Percentiles rank a stretch among this genome's conserved stretches.
Evolutionary conservation across 2,797 vertebrate species (phyloP).

Genomic region (Galago senegalensis): DNA sequence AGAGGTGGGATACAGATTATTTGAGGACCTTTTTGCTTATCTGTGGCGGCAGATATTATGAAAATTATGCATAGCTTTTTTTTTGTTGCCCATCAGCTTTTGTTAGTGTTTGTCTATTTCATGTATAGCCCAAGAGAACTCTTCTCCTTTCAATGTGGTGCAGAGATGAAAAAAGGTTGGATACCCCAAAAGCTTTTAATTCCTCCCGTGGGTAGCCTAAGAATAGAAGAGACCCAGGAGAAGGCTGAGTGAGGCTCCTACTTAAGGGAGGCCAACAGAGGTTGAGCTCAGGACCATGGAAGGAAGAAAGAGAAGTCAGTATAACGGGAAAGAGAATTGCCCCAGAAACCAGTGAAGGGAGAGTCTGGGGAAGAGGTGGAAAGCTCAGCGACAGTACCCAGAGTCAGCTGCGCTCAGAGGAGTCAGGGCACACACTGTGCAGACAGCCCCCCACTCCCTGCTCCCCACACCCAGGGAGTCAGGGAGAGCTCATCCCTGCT

Average conservation of each 20-base stretch:
- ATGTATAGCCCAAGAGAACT: too few species aligned
- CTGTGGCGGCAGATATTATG: too few species aligned
- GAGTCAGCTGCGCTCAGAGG: neutral
- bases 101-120: too few species aligned
- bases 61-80: too few species aligned
- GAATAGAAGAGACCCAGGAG: neutral
- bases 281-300: fast-evolving
- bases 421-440: neutral
- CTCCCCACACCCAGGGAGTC: neutral
- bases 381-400: fast-evolving
- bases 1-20: too few species aligned
- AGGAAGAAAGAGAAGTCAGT: neutral
- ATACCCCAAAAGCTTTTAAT: neutral
- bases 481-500: too few species aligned
- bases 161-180: too few species aligned
- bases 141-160: too few species aligned
- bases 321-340: neutral
- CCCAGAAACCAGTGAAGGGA: neutral
- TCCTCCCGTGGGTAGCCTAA: neutral
- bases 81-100: too few species aligned
- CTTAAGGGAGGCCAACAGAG: neutral
- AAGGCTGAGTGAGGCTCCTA: neutral
- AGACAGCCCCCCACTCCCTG: neutral
- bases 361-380: neutral
- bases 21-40: too few species aligned